Percentiles rank a stretch among this genome's conserved stretches.
phyloP scores from a whole-genome alignment of 2,888 invertebrate genomes.

The Gerris lacustris region DNA sequence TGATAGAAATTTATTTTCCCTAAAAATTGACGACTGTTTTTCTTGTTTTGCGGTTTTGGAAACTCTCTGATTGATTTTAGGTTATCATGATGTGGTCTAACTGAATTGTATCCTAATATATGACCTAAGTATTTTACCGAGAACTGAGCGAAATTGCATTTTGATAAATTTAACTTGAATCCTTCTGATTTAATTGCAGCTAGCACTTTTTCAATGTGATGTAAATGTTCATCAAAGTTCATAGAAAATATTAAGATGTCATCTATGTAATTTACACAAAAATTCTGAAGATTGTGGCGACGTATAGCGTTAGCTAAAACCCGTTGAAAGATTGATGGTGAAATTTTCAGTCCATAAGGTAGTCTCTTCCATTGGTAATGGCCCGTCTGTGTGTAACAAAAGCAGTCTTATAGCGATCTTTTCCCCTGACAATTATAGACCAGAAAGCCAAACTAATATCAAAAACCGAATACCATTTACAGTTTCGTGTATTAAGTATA shows the following conservation, averaged over 20 bases:
- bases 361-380: too few species aligned
- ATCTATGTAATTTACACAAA: too few species aligned
- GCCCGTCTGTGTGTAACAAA: constrained; percentile 10
- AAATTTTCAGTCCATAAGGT: too few species aligned
- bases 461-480: constrained; percentile 23
- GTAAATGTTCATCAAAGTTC: too few species aligned
- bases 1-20: constrained; percentile 20
- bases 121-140: too few species aligned
- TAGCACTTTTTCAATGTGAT: too few species aligned
- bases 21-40: constrained; percentile 18
- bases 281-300: too few species aligned
- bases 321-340: constrained; percentile 20
- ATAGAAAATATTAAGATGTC: too few species aligned
- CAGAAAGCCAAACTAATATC: constrained; percentile 26
- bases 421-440: constrained; percentile 18
- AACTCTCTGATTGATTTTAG: constrained; percentile 15
- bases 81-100: constrained; percentile 16
- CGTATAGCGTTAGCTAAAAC: constrained; percentile 15
- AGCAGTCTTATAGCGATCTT: constrained; percentile 15
- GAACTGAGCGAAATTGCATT: too few species aligned
- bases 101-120: constrained; percentile 15
- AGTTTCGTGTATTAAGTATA: constrained; percentile 20
- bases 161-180: too few species aligned
- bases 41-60: constrained; percentile 16
- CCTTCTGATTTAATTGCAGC: too few species aligned